Percentiles rank a stretch among this genome's conserved stretches.
Conservation (phyloP, 2,888 invertebrate genomes). For the Prenolepis imparis region DNA sequence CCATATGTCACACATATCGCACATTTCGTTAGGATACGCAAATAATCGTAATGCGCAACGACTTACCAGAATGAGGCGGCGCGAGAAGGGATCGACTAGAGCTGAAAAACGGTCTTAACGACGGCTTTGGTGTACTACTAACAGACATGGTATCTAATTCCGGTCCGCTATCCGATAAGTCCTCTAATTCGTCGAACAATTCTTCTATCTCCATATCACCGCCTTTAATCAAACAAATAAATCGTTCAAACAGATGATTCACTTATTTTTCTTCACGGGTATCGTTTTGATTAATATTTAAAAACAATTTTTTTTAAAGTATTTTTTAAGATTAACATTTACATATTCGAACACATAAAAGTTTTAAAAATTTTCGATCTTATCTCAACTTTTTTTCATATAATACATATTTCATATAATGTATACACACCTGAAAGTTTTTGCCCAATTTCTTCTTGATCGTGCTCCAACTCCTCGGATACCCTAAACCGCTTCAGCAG, state of each 20-base stretch:
- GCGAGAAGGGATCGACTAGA: slow-evolving; percentile 92
- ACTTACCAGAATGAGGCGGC: slow-evolving; percentile 84
- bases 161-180: slow-evolving; percentile 97
- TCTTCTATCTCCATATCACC: slow-evolving; percentile 97
- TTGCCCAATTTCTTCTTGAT: slow-evolving; percentile 87
- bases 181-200: slow-evolving; percentile 97
- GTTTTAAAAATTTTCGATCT: background rate
- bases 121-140: slow-evolving; percentile 98
- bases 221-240: slow-evolving; percentile 84
- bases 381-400: background rate
- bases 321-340: background rate
- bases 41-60: slow-evolving; percentile 1
- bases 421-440: slow-evolving; percentile 86
- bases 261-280: background rate
- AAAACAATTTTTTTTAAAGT: background rate
- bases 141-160: slow-evolving; percentile 98
- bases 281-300: background rate
- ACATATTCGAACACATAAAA: background rate
- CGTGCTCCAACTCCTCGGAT: slow-evolving; percentile 94
- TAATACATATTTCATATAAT: slow-evolving; percentile 9
- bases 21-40: slow-evolving; percentile 28
- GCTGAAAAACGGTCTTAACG: slow-evolving; percentile 97
- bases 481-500: slow-evolving; percentile 97
- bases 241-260: background rate
- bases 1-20: slow-evolving; percentile 26